Evolutionary conservation across 1,140 invertebrate genomes (phyloP), one percentile per base, ranked within the genome.

Genomic region (Luehdorfia chinensis): DNA sequence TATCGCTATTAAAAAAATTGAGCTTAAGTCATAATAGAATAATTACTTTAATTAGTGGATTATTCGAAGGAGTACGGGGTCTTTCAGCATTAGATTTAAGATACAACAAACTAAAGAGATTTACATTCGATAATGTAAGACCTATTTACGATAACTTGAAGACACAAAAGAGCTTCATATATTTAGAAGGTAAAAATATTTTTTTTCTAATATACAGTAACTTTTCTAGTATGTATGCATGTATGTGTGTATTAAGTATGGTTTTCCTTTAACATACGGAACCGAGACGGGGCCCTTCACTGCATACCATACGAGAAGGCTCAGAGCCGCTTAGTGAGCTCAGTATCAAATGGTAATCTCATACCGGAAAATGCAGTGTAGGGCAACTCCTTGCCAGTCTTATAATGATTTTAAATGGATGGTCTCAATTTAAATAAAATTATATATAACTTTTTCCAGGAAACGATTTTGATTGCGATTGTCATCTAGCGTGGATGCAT

Each of bases 401-500:
- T n/a, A n/a, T n/a, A n/a, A n/a, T n/a, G n/a, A n/a, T n/a, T n/a
- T n/a, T n/a, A n/a, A n/a, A n/a, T n/a, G n/a, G n/a, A n/a, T 21
- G 19, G 19, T 21, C 2, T 21, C n/a, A n/a, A 21, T 21, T 3
- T 21, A 2, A 21, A 21, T 21, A 21, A 21, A 28, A 28, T 28
- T 28, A 9, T 28, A 9, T 28, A 4, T 28, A 6, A 2, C 2
- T 28, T 84, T 66, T 84, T 81, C 39, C 90, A 94, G 93, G 91
- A 60, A 94, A 94, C 84, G 90, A 91, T 66, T 92, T 95, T 78
- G 88, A 90, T 63, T 95, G 94, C 84, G 92, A 94, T 81, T 94
- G 93, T 73, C 92, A 93, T 51, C 87, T 94, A 55, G 88, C 90
- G 11, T 95, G 94, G 93, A 91, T 94, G 83, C 92, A 92, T 79